These are phyloP conservation scores for Epiperipatus broadwayi DNA, from an alignment of 2,888 invertebrate species.

Conservation along the genomic window DNA sequence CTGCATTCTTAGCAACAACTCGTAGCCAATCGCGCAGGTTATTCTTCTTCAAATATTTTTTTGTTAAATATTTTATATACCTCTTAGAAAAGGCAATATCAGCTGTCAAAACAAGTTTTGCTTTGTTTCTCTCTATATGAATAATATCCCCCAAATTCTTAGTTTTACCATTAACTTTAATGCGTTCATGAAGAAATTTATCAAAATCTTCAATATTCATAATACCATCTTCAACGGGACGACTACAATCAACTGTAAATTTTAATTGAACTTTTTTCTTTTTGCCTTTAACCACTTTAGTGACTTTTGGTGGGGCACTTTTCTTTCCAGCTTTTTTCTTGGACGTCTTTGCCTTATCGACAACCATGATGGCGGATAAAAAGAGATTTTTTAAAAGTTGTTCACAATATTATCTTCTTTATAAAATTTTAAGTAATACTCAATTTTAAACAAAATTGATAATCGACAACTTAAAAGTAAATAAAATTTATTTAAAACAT, in stretches of 20 bases:
- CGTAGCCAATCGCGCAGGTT: constrained; percentile 96
- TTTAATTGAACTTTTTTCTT: constrained; percentile 84
- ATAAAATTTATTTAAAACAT: no score
- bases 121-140: constrained; percentile 70
- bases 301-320: constrained; percentile 17
- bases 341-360: no score
- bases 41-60: constrained; percentile 98
- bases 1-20: constrained; percentile 90
- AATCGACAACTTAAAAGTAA: no score
- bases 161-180: constrained; percentile 87
- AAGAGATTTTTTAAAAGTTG: no score
- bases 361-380: no score
- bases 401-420: no score
- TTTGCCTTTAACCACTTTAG: constrained; percentile 32
- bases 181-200: constrained; percentile 61
- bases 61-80: constrained; percentile 96
- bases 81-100: constrained; percentile 57
- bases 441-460: no score
- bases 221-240: constrained; percentile 97
- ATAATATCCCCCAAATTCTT: constrained; percentile 86
- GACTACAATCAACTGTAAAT: constrained; percentile 92
- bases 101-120: constrained; percentile 71
- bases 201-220: constrained; percentile 91
- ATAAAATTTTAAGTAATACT: no score
- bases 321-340: constrained; percentile 17